phyloP scores from a whole-genome alignment of 1,140 invertebrate species.

The Drosophila pseudoobscura region DNA sequence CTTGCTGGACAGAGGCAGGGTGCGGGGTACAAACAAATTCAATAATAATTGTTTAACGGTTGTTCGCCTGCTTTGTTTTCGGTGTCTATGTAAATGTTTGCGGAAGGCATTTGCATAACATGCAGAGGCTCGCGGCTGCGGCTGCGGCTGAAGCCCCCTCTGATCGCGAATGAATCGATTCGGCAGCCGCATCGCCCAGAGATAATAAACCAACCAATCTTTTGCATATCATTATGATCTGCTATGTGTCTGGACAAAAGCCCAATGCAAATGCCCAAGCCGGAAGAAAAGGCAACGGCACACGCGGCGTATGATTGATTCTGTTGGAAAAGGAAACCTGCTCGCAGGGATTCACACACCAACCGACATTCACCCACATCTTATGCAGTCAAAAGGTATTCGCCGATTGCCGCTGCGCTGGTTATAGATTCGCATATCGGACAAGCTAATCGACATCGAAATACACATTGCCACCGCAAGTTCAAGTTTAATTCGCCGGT shows the following conservation, averaged over 20 bases:
- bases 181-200: slow-evolving; percentile 22
- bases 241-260: slow-evolving; percentile 49
- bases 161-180: slow-evolving; percentile 22
- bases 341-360: slow-evolving; percentile 27
- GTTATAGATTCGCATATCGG: slow-evolving; percentile 22
- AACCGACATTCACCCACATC: slow-evolving; percentile 42
- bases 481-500: slow-evolving; percentile 79
- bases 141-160: not conserved
- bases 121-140: slow-evolving; percentile 40
- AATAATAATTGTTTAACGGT: slow-evolving; percentile 74
- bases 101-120: slow-evolving; percentile 75
- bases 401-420: slow-evolving; percentile 11
- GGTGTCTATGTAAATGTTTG: slow-evolving; percentile 73
- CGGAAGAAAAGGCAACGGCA: slow-evolving; percentile 43
- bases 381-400: slow-evolving; percentile 30
- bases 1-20: slow-evolving; percentile 2
- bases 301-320: slow-evolving; percentile 62
- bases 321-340: slow-evolving; percentile 19
- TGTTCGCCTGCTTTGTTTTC: slow-evolving; percentile 37
- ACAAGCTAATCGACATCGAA: slow-evolving; percentile 17
- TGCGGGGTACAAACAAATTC: slow-evolving; percentile 42
- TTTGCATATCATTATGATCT: slow-evolving; percentile 63
- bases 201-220: slow-evolving; percentile 55
- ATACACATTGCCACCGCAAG: slow-evolving; percentile 28
- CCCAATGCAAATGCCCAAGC: slow-evolving; percentile 37